phyloP scores from a whole-genome alignment of 2,797 vertebrate species.

The Coracias cyanogaster region DNA sequence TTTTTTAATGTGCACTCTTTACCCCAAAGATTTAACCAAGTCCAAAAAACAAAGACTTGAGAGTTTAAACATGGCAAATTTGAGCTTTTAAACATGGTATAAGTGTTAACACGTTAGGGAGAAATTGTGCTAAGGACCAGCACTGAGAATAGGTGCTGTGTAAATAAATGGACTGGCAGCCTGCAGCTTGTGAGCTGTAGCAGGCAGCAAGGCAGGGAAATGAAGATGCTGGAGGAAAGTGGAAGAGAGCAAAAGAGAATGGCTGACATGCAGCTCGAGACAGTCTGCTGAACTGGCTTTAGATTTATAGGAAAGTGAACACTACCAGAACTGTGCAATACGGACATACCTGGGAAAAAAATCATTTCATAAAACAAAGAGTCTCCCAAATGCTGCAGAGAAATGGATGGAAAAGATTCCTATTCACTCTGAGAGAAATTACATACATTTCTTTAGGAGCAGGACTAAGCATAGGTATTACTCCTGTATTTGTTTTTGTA shows the following conservation, averaged over 20 bases:
- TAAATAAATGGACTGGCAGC: not conserved
- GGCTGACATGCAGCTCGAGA: not conserved
- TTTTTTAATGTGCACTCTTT: constrained; percentile 18
- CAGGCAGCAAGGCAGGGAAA: not conserved
- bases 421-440: not conserved
- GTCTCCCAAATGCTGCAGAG: not conserved
- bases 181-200: not conserved
- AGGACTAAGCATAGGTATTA: not conserved
- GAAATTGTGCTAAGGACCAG: not conserved
- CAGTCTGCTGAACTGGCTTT: not conserved
- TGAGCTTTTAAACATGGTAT: not conserved
- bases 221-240: not conserved
- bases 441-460: not conserved
- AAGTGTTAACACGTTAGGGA: not conserved
- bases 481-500: not conserved
- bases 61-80: not conserved
- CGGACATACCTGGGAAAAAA: not conserved
- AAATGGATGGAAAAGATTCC: not conserved
- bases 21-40: not conserved
- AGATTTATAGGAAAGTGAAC: not conserved
- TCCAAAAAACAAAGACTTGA: not conserved
- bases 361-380: fast-evolving
- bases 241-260: not conserved
- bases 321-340: not conserved
- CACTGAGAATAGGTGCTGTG: not conserved